Conservation (phyloP, 2,888 invertebrate genomes). For the Parnassius apollo region DNA sequence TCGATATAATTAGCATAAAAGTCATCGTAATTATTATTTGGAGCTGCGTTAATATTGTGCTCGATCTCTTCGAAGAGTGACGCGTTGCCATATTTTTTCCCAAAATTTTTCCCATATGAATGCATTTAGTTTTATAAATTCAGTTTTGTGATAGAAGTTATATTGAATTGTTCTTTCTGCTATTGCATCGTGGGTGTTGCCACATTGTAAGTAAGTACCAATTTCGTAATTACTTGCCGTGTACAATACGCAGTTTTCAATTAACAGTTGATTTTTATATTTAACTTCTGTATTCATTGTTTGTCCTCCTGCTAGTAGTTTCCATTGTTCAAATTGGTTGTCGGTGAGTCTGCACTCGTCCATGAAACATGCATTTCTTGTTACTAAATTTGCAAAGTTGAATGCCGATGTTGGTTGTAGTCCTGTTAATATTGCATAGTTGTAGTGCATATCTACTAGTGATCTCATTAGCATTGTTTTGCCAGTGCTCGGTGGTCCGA, state of each 20-base stretch:
- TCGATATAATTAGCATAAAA: no score
- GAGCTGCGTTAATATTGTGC: no score
- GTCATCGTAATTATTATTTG: no score
- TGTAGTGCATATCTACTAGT: constrained; percentile 31
- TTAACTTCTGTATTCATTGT: constrained; percentile 36
- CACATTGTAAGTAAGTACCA: no score
- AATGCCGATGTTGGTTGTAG: not conserved
- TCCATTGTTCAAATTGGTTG: constrained; percentile 47
- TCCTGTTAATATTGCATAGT: constrained; percentile 36
- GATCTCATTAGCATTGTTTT: no score
- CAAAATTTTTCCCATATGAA: constrained; percentile 2
- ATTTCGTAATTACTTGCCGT: constrained; percentile 21
- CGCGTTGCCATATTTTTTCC: no score
- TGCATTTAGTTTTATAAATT: no score
- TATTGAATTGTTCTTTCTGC: no score
- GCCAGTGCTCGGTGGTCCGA: no score
- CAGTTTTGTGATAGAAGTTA: no score
- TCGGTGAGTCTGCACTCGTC: constrained; percentile 43
- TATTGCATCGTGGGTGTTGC: no score
- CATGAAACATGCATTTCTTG: constrained; percentile 30
- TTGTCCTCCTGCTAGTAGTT: constrained; percentile 35
- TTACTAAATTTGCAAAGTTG: not conserved
- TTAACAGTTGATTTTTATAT: constrained; percentile 26
- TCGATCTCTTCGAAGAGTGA: no score
- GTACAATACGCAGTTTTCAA: not conserved